These are phyloP conservation scores for Pterocles orientalis DNA, from an alignment of 2,113 vertebrate genomes.

Conservation along the genomic window DNA sequence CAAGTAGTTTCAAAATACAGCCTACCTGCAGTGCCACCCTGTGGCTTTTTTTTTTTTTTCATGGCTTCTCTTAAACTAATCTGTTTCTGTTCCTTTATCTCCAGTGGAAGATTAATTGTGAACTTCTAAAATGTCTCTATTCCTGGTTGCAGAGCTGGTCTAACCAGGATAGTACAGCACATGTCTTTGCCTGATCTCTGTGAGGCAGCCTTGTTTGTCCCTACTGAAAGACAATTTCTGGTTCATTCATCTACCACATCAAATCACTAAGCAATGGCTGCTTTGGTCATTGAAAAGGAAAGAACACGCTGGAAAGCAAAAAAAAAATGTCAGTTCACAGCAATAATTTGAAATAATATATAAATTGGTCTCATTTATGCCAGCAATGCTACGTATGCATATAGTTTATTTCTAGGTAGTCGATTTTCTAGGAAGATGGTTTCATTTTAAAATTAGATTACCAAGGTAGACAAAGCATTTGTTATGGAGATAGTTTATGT, in stretches of 20 bases:
- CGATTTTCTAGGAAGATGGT: neutral
- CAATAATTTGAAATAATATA: neutral
- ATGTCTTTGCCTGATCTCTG: neutral
- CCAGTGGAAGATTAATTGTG: fast-evolving
- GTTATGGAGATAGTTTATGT: neutral
- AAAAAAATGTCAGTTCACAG: neutral
- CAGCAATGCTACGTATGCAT: neutral
- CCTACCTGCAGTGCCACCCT: conserved; percentile 51
- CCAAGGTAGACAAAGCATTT: neutral
- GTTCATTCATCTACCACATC: neutral
- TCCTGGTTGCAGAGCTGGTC: neutral
- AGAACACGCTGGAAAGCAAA: neutral
- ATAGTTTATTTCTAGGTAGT: neutral
- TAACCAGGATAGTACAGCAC: neutral
- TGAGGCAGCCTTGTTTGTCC: neutral
- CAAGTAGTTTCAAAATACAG: neutral
- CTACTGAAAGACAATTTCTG: neutral
- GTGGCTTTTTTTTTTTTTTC: conserved; percentile 6
- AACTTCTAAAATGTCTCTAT: neutral
- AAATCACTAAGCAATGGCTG: neutral
- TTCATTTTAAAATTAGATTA: neutral
- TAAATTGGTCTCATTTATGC: neutral
- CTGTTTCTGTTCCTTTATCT: neutral
- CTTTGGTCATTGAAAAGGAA: neutral
- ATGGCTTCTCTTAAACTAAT: neutral